phyloP scores from a whole-genome alignment of 92 coral and sea anemone species.

The Zoanthus sociatus region DNA sequence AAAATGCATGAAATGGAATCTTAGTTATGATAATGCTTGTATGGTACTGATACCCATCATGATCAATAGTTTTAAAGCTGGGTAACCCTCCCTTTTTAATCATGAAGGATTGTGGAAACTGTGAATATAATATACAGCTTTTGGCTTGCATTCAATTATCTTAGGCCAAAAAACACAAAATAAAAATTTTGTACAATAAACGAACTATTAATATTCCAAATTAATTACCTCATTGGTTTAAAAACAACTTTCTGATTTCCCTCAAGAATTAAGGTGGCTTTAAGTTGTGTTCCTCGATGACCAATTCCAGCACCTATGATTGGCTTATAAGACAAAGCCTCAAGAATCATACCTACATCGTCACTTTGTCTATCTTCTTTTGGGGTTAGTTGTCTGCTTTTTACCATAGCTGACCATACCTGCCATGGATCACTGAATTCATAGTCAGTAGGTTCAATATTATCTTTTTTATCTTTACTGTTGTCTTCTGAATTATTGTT shows the following conservation, averaged over 20 bases:
- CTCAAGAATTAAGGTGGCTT: constrained; percentile 84
- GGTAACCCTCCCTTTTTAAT: no score
- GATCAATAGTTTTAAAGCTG: no score
- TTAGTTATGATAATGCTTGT: no score
- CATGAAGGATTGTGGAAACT: no score
- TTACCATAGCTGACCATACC: constrained; percentile 92
- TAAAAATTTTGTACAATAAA: no score
- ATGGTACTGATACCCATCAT: no score
- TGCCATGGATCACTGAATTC: constrained; percentile 92
- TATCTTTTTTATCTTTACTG: constrained; percentile 38
- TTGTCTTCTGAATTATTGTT: constrained; percentile 31
- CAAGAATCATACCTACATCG: constrained; percentile 79
- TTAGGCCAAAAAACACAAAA: no score
- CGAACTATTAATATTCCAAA: background rate
- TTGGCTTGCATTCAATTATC: no score
- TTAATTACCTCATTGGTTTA: constrained; percentile 91
- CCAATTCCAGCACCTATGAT: constrained; percentile 86
- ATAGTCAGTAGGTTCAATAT: constrained; percentile 67
- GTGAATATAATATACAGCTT: no score
- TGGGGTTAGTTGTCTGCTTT: constrained; percentile 68
- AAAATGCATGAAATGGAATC: no score
- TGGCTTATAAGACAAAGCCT: constrained; percentile 83
- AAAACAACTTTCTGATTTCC: constrained; percentile 97
- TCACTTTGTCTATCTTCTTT: constrained; percentile 52
- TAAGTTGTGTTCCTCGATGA: constrained; percentile 86